Conservation (phyloP, 2,113 vertebrate species). For the Trichechus manatus region DNA sequence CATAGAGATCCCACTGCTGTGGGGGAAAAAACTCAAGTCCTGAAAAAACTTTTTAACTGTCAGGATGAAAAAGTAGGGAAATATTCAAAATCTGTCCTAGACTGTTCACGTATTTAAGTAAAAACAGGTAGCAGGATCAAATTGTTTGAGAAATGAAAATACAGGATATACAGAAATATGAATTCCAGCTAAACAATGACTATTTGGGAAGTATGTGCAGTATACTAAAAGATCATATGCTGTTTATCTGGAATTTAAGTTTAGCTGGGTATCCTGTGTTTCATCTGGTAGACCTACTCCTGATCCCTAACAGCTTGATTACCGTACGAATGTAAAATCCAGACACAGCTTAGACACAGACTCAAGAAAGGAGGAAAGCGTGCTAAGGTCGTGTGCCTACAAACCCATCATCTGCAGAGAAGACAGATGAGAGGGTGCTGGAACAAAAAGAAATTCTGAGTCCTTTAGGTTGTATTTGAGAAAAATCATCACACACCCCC, state of each 20-base stretch:
- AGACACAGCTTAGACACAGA: not conserved
- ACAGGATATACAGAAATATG: slow-evolving; percentile 13
- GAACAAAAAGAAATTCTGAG: slow-evolving; percentile 35
- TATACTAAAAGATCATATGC: not conserved
- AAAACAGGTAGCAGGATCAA: not conserved
- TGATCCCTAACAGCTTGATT: not conserved
- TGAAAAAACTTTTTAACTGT: slow-evolving; percentile 43
- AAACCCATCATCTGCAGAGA: slow-evolving; percentile 36
- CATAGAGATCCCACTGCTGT: not conserved
- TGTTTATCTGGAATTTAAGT: not conserved
- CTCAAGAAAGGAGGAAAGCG: not conserved
- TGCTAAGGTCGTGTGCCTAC: not conserved
- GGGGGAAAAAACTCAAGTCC: not conserved
- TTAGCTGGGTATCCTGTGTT: not conserved
- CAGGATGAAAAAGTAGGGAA: slow-evolving; percentile 42
- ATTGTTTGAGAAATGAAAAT: slow-evolving; percentile 61
- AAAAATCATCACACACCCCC: not conserved
- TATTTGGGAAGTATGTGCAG: not conserved
- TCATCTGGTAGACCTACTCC: not conserved
- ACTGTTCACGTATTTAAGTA: not conserved
- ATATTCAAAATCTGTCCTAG: slow-evolving; percentile 37
- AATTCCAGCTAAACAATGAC: not conserved
- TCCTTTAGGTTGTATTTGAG: slow-evolving; percentile 36
- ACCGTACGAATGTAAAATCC: not conserved
- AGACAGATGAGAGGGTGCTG: not conserved